Conservation (phyloP, 2,113 vertebrate genomes). For the Pyxicephalus adspersus region DNA sequence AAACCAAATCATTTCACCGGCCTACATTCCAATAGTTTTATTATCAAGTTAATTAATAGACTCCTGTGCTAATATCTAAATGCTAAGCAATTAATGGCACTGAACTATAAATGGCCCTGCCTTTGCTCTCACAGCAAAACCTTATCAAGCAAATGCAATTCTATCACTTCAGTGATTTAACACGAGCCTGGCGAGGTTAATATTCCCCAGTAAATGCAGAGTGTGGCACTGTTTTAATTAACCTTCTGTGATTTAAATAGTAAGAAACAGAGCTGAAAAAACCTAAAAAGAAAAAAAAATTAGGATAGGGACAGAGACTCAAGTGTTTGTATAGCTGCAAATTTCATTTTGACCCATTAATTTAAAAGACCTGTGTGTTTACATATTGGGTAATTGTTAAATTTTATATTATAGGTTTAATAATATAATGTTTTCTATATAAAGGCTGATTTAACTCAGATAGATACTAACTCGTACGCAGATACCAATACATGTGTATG, state of each 20-base stretch:
- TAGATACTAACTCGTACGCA: too few relatives aligned
- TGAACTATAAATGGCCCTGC: constrained; percentile 78
- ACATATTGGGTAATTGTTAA: background rate
- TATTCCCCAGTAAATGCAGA: constrained; percentile 73
- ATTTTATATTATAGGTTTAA: background rate
- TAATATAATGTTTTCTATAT: background rate
- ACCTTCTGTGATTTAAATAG: constrained; percentile 82
- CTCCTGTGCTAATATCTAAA: constrained; percentile 83
- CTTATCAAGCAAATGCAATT: constrained; percentile 69
- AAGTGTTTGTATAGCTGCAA: background rate
- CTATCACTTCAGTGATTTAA: constrained; percentile 70
- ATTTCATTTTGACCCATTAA: constrained; percentile 7
- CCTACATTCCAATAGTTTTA: constrained; percentile 72
- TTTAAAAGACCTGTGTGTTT: background rate
- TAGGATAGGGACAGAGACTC: constrained; percentile 43
- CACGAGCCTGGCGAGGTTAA: constrained; percentile 70
- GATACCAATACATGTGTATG: too few relatives aligned
- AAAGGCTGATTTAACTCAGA: too few relatives aligned
- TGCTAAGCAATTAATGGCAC: constrained; percentile 85
- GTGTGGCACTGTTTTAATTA: constrained; percentile 83
- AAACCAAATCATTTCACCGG: constrained; percentile 64
- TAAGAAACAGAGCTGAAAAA: constrained; percentile 61
- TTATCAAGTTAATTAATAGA: constrained; percentile 84
- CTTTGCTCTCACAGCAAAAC: constrained; percentile 68
- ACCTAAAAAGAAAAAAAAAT: constrained; percentile 58